Evolutionary conservation across 2,888 invertebrate genomes (phyloP), one percentile per base, ranked within the genome.

Genomic region (Pandemis corylana): DNA sequence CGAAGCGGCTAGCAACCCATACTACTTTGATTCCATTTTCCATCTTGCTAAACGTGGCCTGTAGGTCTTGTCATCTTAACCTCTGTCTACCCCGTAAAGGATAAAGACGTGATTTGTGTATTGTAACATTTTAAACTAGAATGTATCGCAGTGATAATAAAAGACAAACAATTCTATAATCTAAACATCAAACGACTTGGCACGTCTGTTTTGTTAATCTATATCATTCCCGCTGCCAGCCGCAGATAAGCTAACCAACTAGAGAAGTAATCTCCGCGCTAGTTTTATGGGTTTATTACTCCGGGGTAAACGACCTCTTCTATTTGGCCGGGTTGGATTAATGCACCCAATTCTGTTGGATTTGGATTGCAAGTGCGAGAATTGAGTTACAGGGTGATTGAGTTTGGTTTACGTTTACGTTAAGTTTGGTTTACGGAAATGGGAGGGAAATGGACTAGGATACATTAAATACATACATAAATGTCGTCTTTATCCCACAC

Each of bases 161-260:
- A 36, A 36, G 2, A 36, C 28, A 36, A 36, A 36, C 44, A 0
- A 5, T 51, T 51, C 13, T n/a, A 51, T n/a, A n/a, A 51, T 51
- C 51, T 13, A 0, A n/a, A 6, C n/a, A 51, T n/a, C 6, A n/a
- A 5, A 13, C n/a, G n/a, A n/a, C 51, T 51, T 51, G 51, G n/a
- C 51, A 6, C 51, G 51, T 51, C n/a, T 51, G 51, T 51, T n/a
- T 7, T 7, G 5, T 51, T 51, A 51, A 51, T 51, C 51, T 51
- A 7, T 51, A n/a, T 7, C 51, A n/a, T n/a, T 51, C 51, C 51
- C n/a, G 51, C 51, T 51, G 51, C 51, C 51, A 63, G 41, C 15
- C 36, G 7, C 44, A 87, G 93, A 93, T 93, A 93, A 93, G 90
- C 88, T 87, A 85, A 82, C 87, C 87, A 93, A 93, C 93, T 93